Percentiles rank a stretch among this genome's conserved stretches.
Evolutionary conservation across 2,797 vertebrate genomes (phyloP).

Genomic region (Tokudaia tokunoshimensis): DNA sequence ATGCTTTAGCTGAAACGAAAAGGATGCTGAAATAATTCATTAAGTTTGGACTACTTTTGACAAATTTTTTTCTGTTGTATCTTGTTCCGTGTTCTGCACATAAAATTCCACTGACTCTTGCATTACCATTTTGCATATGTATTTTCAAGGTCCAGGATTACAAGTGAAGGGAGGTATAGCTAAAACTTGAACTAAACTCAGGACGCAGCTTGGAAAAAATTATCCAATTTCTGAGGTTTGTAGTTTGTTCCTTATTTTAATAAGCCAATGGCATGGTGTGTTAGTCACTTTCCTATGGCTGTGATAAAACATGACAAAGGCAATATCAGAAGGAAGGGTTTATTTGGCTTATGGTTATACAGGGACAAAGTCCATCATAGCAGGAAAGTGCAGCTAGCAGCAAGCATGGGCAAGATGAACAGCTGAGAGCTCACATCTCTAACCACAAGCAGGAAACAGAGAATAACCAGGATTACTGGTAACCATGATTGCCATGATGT

Average conservation of each 20-base stretch:
- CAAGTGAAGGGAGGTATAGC: slow-evolving; percentile 2
- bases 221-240: slow-evolving; percentile 12
- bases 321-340: not conserved
- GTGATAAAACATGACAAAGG: not conserved
- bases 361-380: not conserved
- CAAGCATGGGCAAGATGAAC: not conserved
- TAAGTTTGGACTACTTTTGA: slow-evolving; percentile 53
- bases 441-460: not conserved
- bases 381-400: not conserved
- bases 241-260: slow-evolving; percentile 2
- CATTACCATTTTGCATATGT: slow-evolving; percentile 34
- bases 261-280: slow-evolving; percentile 4
- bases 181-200: not conserved
- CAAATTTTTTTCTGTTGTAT: slow-evolving; percentile 53
- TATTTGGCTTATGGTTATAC: not conserved
- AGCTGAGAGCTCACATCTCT: not conserved
- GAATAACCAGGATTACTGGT: too few relatives aligned
- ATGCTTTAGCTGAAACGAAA: slow-evolving; percentile 50
- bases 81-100: slow-evolving; percentile 1
- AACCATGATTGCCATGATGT: not conserved
- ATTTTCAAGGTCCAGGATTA: slow-evolving; percentile 14
- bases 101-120: slow-evolving; percentile 17
- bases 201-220: slow-evolving; percentile 20
- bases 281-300: not conserved
- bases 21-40: slow-evolving; percentile 48